Conservation (phyloP, 2,113 vertebrate genomes). For the Takifugu bimaculatus region DNA sequence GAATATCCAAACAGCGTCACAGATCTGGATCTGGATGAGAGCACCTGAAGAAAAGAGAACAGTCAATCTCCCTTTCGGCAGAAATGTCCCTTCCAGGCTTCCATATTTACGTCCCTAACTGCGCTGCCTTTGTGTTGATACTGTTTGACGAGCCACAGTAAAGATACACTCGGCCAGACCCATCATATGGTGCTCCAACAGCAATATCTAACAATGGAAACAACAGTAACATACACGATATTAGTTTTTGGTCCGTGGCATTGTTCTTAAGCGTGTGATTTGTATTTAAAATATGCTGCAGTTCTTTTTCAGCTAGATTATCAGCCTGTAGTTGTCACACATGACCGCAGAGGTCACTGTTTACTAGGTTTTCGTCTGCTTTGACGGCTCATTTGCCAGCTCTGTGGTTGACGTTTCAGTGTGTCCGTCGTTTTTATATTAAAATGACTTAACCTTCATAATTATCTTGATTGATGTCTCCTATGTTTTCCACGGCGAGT, state of each 20-base stretch:
- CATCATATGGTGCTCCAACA: conserved; percentile 86
- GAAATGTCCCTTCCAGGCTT: neutral
- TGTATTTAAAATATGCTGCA: neutral
- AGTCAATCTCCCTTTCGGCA: neutral
- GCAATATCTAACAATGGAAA: conserved; percentile 81
- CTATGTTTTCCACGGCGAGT: conserved; percentile 84
- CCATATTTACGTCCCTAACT: conserved; percentile 69
- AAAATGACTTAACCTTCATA: conserved; percentile 75
- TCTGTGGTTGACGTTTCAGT: neutral
- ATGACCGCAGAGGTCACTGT: neutral
- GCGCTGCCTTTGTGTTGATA: conserved; percentile 78
- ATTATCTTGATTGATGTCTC: conserved; percentile 87
- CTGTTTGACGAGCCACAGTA: conserved; percentile 81
- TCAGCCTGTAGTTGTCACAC: neutral
- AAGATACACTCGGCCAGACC: conserved; percentile 81
- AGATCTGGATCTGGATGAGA: conserved; percentile 66
- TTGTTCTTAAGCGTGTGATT: neutral
- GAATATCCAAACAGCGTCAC: conserved; percentile 88
- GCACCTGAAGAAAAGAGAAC: conserved; percentile 65
- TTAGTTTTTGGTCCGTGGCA: neutral
- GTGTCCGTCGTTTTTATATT: neutral
- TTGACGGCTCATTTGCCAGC: neutral
- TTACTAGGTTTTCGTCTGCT: neutral
- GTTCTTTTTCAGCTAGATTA: neutral
- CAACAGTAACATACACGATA: too few species aligned